Percentiles rank a stretch among this genome's conserved stretches.
Conservation (phyloP, 2,797 vertebrate species). For the Thunnus albacares region DNA sequence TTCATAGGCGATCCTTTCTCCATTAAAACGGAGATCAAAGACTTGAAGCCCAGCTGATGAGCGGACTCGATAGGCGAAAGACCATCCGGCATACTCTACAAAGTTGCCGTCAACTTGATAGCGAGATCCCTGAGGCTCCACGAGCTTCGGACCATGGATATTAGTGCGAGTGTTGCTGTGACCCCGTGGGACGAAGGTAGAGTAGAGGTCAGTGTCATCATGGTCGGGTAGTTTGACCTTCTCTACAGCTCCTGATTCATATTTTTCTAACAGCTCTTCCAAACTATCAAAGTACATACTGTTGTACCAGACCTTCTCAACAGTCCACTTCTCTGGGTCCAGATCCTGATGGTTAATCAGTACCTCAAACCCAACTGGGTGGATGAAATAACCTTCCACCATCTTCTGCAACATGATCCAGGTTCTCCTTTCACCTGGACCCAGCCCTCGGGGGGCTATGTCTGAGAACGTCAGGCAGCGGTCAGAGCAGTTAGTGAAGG, state of each 20-base stretch:
- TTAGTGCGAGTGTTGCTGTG: conserved; percentile 76
- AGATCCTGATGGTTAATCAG: conserved; percentile 89
- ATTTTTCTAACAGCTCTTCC: conserved; percentile 86
- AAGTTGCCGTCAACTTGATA: conserved; percentile 87
- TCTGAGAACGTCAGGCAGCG: conserved; percentile 91
- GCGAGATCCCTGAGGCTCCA: conserved; percentile 89
- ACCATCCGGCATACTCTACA: conserved; percentile 93
- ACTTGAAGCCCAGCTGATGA: conserved; percentile 92
- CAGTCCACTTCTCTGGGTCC: conserved; percentile 86
- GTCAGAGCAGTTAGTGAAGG: conserved; percentile 84
- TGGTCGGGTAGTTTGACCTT: conserved; percentile 77
- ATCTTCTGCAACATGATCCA: conserved; percentile 93
- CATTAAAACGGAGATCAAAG: conserved; percentile 91
- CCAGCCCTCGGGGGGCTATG: conserved; percentile 90
- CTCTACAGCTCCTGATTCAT: conserved; percentile 80
- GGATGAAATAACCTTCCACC: conserved; percentile 93
- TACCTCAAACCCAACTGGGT: conserved; percentile 94
- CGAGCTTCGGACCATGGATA: conserved; percentile 87
- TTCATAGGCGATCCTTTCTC: conserved; percentile 93
- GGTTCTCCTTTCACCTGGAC: conserved; percentile 88
- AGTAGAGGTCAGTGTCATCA: conserved; percentile 82
- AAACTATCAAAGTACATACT: conserved; percentile 88
- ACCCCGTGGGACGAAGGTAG: conserved; percentile 89
- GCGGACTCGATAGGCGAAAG: conserved; percentile 91
- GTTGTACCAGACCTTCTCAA: conserved; percentile 93